A percentile compares a stretch with the other conserved stretches of the same genome.
phyloP scores from a whole-genome alignment of 2,888 invertebrate species.

The Carterocephalus palaemon region DNA sequence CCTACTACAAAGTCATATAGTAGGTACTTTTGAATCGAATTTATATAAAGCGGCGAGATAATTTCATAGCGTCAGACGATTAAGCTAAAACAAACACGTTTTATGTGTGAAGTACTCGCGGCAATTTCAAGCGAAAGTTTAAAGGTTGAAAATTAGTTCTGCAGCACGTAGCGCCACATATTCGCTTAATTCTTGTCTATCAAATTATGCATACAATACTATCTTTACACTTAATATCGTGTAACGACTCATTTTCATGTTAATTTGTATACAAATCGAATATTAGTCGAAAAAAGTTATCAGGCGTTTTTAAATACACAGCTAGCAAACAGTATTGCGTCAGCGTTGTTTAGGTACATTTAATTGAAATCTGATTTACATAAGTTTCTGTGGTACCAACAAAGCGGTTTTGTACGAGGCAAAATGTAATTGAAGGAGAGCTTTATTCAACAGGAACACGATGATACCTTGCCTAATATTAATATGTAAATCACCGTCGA shows the following conservation, averaged over 20 bases:
- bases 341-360: too few relatives aligned
- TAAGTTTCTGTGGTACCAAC: too few relatives aligned
- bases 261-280: slow-evolving; percentile 19
- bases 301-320: neutral
- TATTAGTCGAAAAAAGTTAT: neutral
- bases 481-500: slow-evolving; percentile 55
- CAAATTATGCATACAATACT: slow-evolving; percentile 23
- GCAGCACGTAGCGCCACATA: slow-evolving; percentile 25
- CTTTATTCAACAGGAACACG: slow-evolving; percentile 12
- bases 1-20: neutral
- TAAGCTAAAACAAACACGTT: slow-evolving; percentile 63
- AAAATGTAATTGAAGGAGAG: slow-evolving; percentile 4
- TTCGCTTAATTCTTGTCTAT: slow-evolving; percentile 26
- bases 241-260: slow-evolving; percentile 12
- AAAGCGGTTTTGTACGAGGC: too few relatives aligned
- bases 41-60: slow-evolving; percentile 40
- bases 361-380: too few relatives aligned
- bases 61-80: slow-evolving; percentile 55
- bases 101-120: slow-evolving; percentile 25
- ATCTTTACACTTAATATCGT: slow-evolving; percentile 13
- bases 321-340: too few relatives aligned
- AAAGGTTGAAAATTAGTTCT: slow-evolving; percentile 26
- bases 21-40: slow-evolving; percentile 17
- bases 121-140: slow-evolving; percentile 26
- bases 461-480: slow-evolving; percentile 32